These are phyloP conservation scores for Excalfactoria chinensis DNA, from an alignment of 2,113 vertebrate species.

Conservation along the genomic window DNA sequence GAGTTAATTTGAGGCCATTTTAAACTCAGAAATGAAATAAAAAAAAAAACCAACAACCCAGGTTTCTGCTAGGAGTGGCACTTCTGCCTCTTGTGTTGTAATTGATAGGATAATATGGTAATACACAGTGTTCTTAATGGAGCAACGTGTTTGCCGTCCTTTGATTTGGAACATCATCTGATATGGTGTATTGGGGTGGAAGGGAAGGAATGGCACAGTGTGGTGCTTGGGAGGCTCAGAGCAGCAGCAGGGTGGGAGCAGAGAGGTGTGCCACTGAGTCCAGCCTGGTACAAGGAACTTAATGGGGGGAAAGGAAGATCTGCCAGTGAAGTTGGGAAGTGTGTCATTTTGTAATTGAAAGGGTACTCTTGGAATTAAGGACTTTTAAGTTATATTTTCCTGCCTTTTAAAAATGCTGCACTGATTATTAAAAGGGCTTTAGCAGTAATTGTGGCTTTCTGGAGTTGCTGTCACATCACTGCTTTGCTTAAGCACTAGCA, in stretches of 20 bases:
- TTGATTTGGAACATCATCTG: not conserved
- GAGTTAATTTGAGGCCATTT: conserved; percentile 51
- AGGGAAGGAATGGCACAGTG: not conserved
- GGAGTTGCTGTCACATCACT: not conserved
- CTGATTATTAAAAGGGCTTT: not conserved
- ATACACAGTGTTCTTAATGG: not conserved
- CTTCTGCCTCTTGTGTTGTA: not conserved
- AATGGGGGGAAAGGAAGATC: not conserved
- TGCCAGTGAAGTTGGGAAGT: not conserved
- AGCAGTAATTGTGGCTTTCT: not conserved
- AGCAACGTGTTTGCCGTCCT: not conserved
- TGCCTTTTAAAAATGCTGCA: not conserved
- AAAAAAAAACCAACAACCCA: not conserved
- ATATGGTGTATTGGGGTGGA: not conserved
- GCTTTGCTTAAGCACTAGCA: not conserved
- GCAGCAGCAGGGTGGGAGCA: not conserved
- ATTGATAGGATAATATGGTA: not conserved
- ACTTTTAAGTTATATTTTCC: not conserved
- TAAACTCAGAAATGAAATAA: conserved; percentile 42
- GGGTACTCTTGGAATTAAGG: not conserved
- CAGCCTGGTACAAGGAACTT: not conserved
- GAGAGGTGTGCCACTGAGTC: not conserved
- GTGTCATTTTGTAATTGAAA: not conserved
- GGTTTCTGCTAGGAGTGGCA: not conserved
- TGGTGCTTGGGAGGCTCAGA: not conserved